phyloP scores from a whole-genome alignment of 2,888 invertebrate species.

The Antitype chi region DNA sequence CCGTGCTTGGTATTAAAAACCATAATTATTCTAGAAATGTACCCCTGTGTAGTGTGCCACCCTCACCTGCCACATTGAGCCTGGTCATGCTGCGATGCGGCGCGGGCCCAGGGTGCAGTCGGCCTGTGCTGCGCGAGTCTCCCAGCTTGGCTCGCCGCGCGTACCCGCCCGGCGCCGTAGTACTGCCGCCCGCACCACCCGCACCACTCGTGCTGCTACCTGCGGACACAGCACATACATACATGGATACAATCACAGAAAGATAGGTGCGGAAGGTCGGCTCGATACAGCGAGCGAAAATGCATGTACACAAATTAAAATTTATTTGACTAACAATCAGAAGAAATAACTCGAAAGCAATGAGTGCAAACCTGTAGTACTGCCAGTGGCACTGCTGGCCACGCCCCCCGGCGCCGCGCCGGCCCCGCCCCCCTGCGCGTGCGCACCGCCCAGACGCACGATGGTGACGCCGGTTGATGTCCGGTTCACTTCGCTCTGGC shows the following conservation, averaged over 20 bases:
- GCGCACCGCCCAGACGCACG: slow-evolving; percentile 92
- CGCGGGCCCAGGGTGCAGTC: no score
- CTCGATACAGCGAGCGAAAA: not conserved
- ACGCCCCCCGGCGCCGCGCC: slow-evolving; percentile 34
- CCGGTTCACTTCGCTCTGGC: slow-evolving; percentile 92
- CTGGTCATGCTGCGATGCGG: no score
- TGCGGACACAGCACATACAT: slow-evolving; percentile 3
- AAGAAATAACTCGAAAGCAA: not conserved
- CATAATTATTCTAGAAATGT: no score
- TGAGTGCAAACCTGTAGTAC: slow-evolving; percentile 23
- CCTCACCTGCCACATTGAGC: no score
- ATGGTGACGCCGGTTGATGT: slow-evolving; percentile 95
- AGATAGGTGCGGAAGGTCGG: no score
- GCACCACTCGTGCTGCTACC: slow-evolving; percentile 24
- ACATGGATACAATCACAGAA: not conserved
- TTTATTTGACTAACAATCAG: not conserved
- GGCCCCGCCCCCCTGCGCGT: slow-evolving; percentile 2
- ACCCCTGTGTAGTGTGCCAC: no score
- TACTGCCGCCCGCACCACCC: slow-evolving; percentile 53
- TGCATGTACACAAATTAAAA: not conserved
- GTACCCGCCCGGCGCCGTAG: slow-evolving; percentile 81
- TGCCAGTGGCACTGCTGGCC: slow-evolving; percentile 54
- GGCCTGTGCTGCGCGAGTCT: slow-evolving; percentile 89
- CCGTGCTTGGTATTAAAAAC: no score
- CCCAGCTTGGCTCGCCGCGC: slow-evolving; percentile 92